These are phyloP conservation scores for Falco biarmicus DNA, from an alignment of 2,797 vertebrate genomes.

Conservation along the genomic window DNA sequence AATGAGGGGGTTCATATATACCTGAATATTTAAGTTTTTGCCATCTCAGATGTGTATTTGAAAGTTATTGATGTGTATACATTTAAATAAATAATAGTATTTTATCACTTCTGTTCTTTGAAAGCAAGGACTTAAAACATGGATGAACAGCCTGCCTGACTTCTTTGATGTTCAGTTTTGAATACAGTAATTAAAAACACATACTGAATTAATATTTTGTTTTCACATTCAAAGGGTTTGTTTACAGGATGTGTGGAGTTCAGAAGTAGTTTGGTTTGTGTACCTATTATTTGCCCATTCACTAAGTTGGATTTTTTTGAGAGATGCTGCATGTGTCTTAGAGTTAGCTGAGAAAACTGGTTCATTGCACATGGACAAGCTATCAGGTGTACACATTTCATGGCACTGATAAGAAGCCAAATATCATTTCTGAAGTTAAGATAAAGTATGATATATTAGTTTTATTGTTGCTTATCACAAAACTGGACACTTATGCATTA, in stretches of 20 bases:
- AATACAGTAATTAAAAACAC: background rate
- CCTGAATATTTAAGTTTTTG: background rate
- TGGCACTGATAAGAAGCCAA: background rate
- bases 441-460: background rate
- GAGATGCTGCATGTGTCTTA: background rate
- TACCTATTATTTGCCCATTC: background rate
- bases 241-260: background rate
- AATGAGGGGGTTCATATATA: background rate
- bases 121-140: background rate
- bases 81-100: background rate
- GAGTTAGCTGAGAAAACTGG: background rate
- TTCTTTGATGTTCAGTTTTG: background rate
- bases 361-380: background rate
- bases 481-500: background rate
- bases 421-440: background rate
- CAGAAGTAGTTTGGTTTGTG: background rate
- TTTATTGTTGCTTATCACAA: background rate
- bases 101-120: background rate
- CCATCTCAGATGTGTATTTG: background rate
- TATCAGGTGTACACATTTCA: background rate
- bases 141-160: background rate
- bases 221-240: background rate
- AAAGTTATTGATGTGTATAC: background rate
- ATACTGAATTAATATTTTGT: background rate
- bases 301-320: background rate